Percentiles rank a stretch among this genome's conserved stretches.
Conservation (phyloP, 35 echinoderm and acorn worm genomes). For the Ophioderma brevispina region DNA sequence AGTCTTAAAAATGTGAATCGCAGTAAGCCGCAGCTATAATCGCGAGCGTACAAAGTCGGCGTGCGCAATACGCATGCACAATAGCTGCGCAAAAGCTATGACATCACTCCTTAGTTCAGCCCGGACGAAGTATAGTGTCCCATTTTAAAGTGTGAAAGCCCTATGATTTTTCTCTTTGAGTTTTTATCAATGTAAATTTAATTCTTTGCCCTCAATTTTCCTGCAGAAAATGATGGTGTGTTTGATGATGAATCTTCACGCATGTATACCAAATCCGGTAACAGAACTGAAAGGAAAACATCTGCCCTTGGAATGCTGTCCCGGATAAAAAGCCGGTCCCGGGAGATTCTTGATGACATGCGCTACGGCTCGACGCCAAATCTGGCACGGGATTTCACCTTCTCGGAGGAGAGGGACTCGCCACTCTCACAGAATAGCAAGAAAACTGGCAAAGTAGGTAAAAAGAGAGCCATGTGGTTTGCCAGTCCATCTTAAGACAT, state of each 20-base stretch:
- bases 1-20: no score
- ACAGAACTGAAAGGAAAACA: constrained; percentile 1
- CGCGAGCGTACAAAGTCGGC: no score
- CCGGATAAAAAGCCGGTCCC: constrained; percentile 87
- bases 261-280: constrained; percentile 28
- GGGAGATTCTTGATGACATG: constrained; percentile 93
- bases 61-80: no score
- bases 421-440: constrained; percentile 6
- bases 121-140: no score
- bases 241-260: background rate
- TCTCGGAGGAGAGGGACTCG: constrained; percentile 51
- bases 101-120: no score
- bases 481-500: background rate
- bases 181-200: no score
- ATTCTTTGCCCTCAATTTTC: no score
- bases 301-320: constrained; percentile 82
- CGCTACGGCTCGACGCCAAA: constrained; percentile 73
- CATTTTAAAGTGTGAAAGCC: background rate
- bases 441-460: constrained; percentile 83
- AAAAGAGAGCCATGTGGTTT: constrained; percentile 17
- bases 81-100: no score
- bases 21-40: no score
- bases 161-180: background rate
- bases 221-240: background rate
- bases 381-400: constrained; percentile 44